Base-by-base conservation (phyloP, 2,888 invertebrate species). In the Lobophora halterata region DNA sequence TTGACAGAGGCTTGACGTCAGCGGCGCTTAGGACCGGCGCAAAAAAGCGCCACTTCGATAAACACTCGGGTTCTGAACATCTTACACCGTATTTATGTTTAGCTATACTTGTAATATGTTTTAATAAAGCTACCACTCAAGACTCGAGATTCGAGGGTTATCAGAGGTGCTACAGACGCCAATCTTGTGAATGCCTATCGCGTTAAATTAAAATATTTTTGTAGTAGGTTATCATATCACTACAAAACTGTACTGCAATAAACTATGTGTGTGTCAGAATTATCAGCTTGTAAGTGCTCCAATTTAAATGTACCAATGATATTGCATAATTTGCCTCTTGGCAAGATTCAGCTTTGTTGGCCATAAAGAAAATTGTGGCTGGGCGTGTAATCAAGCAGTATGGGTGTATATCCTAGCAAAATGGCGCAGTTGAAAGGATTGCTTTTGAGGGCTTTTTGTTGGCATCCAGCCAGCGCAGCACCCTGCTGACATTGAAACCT, bases 1-100 rank as follows among this genome's bases (percentile, higher is more conserved):
- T 79, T 79, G 79, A 80, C 79, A 75, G 69, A 75, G 70, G 65
- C 59, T 72, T 82, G 81, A 80, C 79, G 80, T 80, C 80, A 81
- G 68, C 64, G 59, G 44, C 61, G 63, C 60, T 63, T 35, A 28
- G 68, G 65, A 70, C 60, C 60, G 67, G 50, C 57, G 61, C 61
- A 65, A 72, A 79, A 73, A 73, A 70, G 59, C 64, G 61, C 60
- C 59, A 58, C 56, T 54, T 57, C 57, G 50, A 68, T 71, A 69
- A 71, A 71, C 71, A 67, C 62, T 64, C 61, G 48, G 56, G 52
- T 55, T 46, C 61, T 54, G 58, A 69, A 67, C 58, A 66, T 73
- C 65, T 65, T 60, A 68, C 66, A 64, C n/a, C n/a, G n/a, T n/a
- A n/a, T 58, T 58, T 58, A 64, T 63, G 52, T 61, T 55, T 47